Conservation (phyloP, 2,888 invertebrate species). For the Autographa pulchrina region DNA sequence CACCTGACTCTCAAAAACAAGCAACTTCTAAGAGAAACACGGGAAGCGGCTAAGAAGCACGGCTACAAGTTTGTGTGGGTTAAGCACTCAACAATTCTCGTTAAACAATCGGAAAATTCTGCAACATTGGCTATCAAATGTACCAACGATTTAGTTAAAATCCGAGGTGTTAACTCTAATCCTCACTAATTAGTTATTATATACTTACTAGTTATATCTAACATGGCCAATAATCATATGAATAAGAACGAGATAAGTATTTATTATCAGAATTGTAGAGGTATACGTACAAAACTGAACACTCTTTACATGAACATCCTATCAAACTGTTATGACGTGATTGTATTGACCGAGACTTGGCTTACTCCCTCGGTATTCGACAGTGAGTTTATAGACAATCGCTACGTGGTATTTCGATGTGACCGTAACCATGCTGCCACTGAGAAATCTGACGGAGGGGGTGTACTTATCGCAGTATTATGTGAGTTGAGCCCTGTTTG, state of each 20-base stretch:
- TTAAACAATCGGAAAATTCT: slow-evolving; percentile 3
- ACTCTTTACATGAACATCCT: too few relatives aligned
- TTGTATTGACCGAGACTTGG: slow-evolving; percentile 11
- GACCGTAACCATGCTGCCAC: slow-evolving; percentile 11
- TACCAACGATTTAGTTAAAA: too few relatives aligned
- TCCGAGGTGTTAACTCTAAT: too few relatives aligned
- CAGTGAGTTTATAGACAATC: slow-evolving; percentile 11
- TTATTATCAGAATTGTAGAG: too few relatives aligned
- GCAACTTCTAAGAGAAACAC: slow-evolving; percentile 11
- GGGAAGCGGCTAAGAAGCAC: slow-evolving; percentile 1
- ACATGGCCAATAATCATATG: too few relatives aligned
- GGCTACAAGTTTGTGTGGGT: slow-evolving; percentile 12
- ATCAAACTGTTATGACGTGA: background rate
- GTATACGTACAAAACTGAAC: too few relatives aligned
- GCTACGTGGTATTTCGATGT: slow-evolving; percentile 15
- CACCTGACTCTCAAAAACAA: slow-evolving; percentile 14
- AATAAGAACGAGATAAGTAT: too few relatives aligned
- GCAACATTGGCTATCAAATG: slow-evolving; percentile 9
- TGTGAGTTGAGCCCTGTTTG: too few relatives aligned
- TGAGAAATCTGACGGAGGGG: slow-evolving; percentile 9
- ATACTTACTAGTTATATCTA: too few relatives aligned
- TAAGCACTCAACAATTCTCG: slow-evolving; percentile 14
- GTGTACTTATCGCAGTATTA: background rate
- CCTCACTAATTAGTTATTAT: too few relatives aligned
- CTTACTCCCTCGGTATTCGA: background rate